Evolutionary conservation across 2,888 invertebrate genomes (phyloP).

Genomic region (Melanchra persicariae): DNA sequence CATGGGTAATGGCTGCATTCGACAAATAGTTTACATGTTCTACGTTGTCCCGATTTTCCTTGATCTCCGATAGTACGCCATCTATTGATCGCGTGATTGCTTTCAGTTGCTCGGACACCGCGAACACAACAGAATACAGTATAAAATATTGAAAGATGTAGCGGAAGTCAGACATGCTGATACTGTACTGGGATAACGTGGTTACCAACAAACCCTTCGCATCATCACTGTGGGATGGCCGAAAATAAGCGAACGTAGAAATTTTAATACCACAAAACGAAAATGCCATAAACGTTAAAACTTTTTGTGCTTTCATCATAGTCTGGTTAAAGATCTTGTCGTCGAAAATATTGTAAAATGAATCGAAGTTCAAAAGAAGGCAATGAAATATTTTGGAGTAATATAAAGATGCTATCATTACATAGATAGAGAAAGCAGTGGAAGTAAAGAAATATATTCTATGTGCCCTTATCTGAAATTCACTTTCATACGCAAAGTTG

Average conservation of each 20-base stretch:
- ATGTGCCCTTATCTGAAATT: not conserved
- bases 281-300: not conserved
- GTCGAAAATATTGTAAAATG: constrained; percentile 30
- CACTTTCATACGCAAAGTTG: not conserved
- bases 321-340: constrained; percentile 41
- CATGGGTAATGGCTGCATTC: not conserved
- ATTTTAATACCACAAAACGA: constrained; percentile 28
- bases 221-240: not conserved
- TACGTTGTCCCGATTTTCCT: not conserved
- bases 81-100: constrained; percentile 63
- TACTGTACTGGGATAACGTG: constrained; percentile 16
- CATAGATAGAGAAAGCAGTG: constrained; percentile 42
- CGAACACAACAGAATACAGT: constrained; percentile 58
- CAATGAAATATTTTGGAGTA: constrained; percentile 46
- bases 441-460: constrained; percentile 44
- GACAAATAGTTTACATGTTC: not conserved
- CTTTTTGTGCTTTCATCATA: constrained; percentile 41
- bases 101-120: constrained; percentile 69
- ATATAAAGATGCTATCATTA: constrained; percentile 37
- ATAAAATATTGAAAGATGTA: constrained; percentile 67
- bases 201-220: not conserved
- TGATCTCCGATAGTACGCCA: constrained; percentile 25
- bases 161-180: constrained; percentile 59
- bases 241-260: not conserved
- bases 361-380: constrained; percentile 52